Base-by-base conservation (phyloP, 1,140 invertebrate genomes). In the Drepana arcuata region DNA sequence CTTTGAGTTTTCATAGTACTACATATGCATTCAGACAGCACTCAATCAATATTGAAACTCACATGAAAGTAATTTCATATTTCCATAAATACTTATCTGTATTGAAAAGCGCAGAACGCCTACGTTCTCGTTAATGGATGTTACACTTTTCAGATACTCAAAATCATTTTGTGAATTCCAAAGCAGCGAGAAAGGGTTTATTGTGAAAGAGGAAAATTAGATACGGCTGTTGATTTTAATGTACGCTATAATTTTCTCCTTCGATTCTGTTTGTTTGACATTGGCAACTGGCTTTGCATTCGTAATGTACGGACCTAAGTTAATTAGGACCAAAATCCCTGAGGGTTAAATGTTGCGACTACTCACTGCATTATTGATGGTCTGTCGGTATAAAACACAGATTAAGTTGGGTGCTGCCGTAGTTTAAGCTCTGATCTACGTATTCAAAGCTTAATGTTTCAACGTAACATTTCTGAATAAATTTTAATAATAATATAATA, bases 351-450 rank as follows among this genome's bases (percentile, higher is more conserved):
- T 35, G 39, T 41, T 41, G 16, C 13, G 25, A 41, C 32, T 32
- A 32, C 30, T 34, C 39, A 14, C 23, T 41, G 39, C 39, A 41
- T 41, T 41, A 41, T 34, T 41, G 32, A 41, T 41, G 26, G 30
- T n/a, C 14, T 10, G 12, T 10, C 15, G 23, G 30, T 28, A 33
- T 40, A 40, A 40, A 40, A 33, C 24, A 27, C 23, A 9, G 15
- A n/a, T n/a, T n/a, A n/a, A n/a, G n/a, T n/a, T n/a, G n/a, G n/a
- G n/a, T n/a, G n/a, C n/a, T n/a, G n/a, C n/a, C n/a, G n/a, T n/a
- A n/a, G n/a, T n/a, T n/a, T n/a, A n/a, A n/a, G n/a, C n/a, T n/a
- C n/a, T n/a, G n/a, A n/a, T n/a, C n/a, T n/a, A n/a, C n/a, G n/a
- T n/a, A n/a, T n/a, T n/a, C n/a, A n/a, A n/a, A n/a, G n/a, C n/a